Percentiles rank a stretch among this genome's conserved stretches.
These are phyloP conservation scores for Drosophila tani DNA, from an alignment of 1,140 invertebrate species.

Conservation along the genomic window DNA sequence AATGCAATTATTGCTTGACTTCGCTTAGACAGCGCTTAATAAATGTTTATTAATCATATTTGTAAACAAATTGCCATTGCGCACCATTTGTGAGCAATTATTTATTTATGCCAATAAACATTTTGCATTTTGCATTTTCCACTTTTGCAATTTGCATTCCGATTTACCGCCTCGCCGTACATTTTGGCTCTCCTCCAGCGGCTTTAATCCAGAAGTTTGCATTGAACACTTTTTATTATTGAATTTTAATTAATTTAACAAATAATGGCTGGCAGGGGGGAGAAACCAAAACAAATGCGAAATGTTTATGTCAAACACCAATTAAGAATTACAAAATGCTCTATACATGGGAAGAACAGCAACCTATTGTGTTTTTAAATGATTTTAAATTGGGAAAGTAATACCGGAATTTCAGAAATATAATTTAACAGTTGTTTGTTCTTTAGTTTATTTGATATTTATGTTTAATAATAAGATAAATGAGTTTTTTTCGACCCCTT, in stretches of 20 bases:
- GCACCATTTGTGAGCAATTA: conserved; percentile 67
- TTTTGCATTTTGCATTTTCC: conserved; percentile 30
- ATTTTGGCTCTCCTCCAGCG: not conserved
- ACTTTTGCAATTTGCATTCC: conserved; percentile 22
- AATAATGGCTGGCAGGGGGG: conserved; percentile 40
- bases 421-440: not conserved
- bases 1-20: conserved; percentile 45
- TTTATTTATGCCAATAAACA: conserved; percentile 75
- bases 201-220: conserved; percentile 64
- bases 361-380: not conserved
- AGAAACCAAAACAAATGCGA: conserved; percentile 26
- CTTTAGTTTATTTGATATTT: not conserved
- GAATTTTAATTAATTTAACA: conserved; percentile 81
- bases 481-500: too few relatives aligned
- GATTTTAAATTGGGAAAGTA: too few relatives aligned
- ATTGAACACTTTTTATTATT: conserved; percentile 73
- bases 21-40: conserved; percentile 45
- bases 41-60: conserved; percentile 75
- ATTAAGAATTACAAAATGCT: conserved; percentile 41
- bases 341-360: not conserved
- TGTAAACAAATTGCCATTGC: conserved; percentile 69
- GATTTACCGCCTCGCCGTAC: not conserved
- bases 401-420: too few relatives aligned
- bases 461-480: not conserved
- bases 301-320: conserved; percentile 37